Percentiles rank a stretch among this genome's conserved stretches.
Evolutionary conservation across 2,113 vertebrate genomes (phyloP).

Genomic region (Triplophysa rosa): DNA sequence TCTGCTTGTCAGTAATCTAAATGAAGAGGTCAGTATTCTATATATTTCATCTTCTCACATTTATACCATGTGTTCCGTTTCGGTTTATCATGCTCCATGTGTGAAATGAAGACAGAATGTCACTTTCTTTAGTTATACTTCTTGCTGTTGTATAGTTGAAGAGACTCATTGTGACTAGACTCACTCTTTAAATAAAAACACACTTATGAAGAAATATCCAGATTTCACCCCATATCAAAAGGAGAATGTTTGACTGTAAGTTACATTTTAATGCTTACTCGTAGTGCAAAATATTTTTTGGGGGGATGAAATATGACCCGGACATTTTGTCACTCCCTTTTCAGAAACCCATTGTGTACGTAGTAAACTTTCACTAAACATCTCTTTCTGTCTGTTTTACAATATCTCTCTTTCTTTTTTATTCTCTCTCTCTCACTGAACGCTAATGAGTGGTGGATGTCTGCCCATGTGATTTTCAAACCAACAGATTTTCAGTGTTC

Average conservation of each 20-base stretch:
- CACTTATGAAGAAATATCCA: neutral
- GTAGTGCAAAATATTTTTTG: neutral
- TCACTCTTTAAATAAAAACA: neutral
- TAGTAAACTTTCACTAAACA: constrained; percentile 48
- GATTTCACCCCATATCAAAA: neutral
- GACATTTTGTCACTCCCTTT: neutral
- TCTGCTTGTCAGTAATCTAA: constrained; percentile 97
- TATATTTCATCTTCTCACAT: neutral
- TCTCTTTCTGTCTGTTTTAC: constrained; percentile 25
- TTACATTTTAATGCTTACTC: neutral
- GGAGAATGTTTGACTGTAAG: neutral
- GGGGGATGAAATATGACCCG: neutral
- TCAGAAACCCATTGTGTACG: neutral
- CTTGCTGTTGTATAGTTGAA: neutral
- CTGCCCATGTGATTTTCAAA: constrained; percentile 8
- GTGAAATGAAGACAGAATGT: neutral
- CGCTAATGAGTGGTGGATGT: constrained; percentile 82
- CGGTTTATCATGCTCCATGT: constrained; percentile 28
- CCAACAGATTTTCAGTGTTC: constrained; percentile 27
- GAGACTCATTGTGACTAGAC: neutral
- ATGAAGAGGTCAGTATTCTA: constrained; percentile 92
- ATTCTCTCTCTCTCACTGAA: constrained; percentile 2
- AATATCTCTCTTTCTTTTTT: constrained; percentile 31
- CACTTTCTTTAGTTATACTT: neutral
- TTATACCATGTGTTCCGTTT: neutral